phyloP scores from a whole-genome alignment of 2,888 invertebrate species.

The Meteorus colon region DNA sequence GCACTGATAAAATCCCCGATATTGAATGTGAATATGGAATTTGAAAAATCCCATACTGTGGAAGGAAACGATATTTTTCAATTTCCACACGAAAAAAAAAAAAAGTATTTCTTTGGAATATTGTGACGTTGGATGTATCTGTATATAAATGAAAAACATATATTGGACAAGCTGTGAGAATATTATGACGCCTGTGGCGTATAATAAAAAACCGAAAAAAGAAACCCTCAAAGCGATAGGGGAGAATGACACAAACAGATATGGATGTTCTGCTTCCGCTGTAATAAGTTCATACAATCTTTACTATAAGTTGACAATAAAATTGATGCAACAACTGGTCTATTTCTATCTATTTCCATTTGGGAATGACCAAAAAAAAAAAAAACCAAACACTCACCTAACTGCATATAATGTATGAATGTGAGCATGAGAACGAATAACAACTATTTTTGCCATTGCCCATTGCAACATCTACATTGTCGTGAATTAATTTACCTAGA shows the following conservation, averaged over 20 bases:
- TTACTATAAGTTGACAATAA: neutral
- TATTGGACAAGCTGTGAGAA: neutral
- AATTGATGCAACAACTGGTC: neutral
- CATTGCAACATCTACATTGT: slow-evolving; percentile 16
- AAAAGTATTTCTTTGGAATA: neutral
- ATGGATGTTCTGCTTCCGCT: neutral
- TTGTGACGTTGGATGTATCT: neutral
- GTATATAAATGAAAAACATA: neutral
- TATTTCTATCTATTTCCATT: neutral
- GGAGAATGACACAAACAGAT: neutral
- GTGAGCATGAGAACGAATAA: neutral
- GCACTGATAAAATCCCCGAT: neutral
- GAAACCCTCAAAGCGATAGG: neutral
- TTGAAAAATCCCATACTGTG: neutral
- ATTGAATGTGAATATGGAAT: neutral
- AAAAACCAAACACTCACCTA: neutral
- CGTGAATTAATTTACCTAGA: slow-evolving; percentile 33
- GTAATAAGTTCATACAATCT: neutral
- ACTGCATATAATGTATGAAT: neutral
- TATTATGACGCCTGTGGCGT: neutral
- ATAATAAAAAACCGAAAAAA: neutral
- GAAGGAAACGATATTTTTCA: neutral
- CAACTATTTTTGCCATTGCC: neutral
- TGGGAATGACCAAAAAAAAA: neutral
- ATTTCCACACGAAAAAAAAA: neutral